Evolutionary conservation across 2,113 vertebrate genomes (phyloP).

Genomic region (Struthidea cinerea): DNA sequence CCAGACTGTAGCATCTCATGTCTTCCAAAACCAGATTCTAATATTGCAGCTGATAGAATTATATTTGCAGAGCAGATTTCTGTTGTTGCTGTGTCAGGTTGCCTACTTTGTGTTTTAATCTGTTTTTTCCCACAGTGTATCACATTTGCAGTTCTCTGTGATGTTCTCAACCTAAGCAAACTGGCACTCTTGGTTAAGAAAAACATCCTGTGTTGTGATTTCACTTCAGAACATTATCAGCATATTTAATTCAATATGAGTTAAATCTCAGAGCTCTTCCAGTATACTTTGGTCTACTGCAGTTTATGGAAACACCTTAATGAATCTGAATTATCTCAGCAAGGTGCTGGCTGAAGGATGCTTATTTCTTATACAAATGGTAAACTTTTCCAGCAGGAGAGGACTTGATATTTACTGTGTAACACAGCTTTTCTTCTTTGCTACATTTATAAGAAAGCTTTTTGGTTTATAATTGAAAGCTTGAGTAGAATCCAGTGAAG

Average conservation of each 20-base stretch:
- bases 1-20: neutral
- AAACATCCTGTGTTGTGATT: neutral
- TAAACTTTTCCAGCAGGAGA: neutral
- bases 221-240: neutral
- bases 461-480: neutral
- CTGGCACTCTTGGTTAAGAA: neutral
- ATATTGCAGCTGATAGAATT: neutral
- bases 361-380: neutral
- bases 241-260: neutral
- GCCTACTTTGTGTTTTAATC: neutral
- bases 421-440: neutral
- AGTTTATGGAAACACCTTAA: neutral
- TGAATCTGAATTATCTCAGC: neutral
- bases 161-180: neutral
- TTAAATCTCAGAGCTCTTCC: neutral
- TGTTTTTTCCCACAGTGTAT: neutral
- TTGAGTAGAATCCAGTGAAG: neutral
- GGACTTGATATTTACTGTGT: neutral
- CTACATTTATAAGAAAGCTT: neutral
- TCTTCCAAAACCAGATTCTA: neutral
- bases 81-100: neutral
- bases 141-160: neutral
- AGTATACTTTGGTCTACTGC: neutral
- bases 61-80: neutral
- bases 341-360: neutral